Evolutionary conservation across 2,888 invertebrate genomes (phyloP), one percentile per base, ranked within the genome.

Genomic region (Xylota segnis): DNA sequence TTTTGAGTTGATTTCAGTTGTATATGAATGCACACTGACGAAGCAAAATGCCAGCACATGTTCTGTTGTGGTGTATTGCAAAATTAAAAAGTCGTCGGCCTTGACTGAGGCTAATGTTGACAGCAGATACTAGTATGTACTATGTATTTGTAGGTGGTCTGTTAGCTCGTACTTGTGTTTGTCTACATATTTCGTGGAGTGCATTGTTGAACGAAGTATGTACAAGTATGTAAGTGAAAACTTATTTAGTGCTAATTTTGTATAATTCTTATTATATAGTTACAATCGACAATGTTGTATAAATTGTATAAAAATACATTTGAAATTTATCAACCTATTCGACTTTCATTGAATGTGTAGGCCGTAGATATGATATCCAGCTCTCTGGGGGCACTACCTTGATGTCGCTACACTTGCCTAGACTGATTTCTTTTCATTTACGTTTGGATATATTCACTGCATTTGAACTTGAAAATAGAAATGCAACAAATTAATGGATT

Each of bases 41-140:
- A 68, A 54, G 50, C 40, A 54, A 66, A 52, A 18, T 5, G 18
- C 29, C 9, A 12, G 14, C 16, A 29, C 14, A 29, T 9, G 52
- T 23, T 27, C 7, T n/a, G 9, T 37, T 18, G 12, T 34, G 9
- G 40, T 7, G 14, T 37, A 29, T 14, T 54, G 54, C 40, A 52
- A 12, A 52, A 40, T 14, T 68, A 5, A 54, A 68, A 54, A 68
- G 52, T 40, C 14, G 68, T 37, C 68, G 68, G 32, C 54, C 54
- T 68, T 68, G 68, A 68, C 37, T 54, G 68, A 7, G 32, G 12
- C 47, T 32, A 56, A 32, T 32, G 29, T 10, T 32, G n/a, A 43
- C 14, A 61, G 47, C 47, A 32, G 16, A 14, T 32, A 47, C 29
- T 4, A 16, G 29, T 45, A 63, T 23, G 50, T 9, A 47, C 47